Base-by-base conservation (phyloP, 2,797 vertebrate genomes). In the Podarcis lilfordi region DNA sequence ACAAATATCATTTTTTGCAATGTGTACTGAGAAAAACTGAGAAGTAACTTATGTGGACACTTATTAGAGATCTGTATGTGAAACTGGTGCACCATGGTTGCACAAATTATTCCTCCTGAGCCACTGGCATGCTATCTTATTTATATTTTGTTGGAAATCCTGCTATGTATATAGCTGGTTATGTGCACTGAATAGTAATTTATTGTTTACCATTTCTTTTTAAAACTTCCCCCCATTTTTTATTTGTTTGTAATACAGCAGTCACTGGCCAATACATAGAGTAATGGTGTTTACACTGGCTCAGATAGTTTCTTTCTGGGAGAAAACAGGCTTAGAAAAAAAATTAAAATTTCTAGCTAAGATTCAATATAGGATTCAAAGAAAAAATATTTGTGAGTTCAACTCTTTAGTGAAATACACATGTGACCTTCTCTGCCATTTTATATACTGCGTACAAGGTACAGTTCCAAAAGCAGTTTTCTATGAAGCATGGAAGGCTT, bases 131-230 rank as follows among this genome's bases (percentile, higher is more conserved):
- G 79, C 77, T 94, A 90, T 85, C 76, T 64, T 96, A 95, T 96
- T 95, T 96, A 95, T 96, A 94, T 95, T 96, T 96, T 91, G 81
- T 94, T 94, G 94, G 66, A 95, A 84, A 93, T 69, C 71, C 71
- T 89, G 77, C 84, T 89, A 71, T 92, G 91, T 94, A 95, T 90
- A 93, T 95, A 96, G 80, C 81, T 95, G 93, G 95, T 95, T 94
- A 94, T 93, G 77, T 95, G 89, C 93, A 94, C 90, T 95, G 93
- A 94, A 95, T 86, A 95, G 88, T 94, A 95, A 96, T 93, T 96
- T 92, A 94, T 96, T 96, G 83, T 92, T 94, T 89, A 88, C 69
- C 94, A 89, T 94, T 69, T 35, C 2, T 90, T 96, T 94, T 91
- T 32, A 25, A 50, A 72, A 37, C 9, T 85, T 94, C 88, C 89